Percentiles rank a stretch among this genome's conserved stretches.
These are phyloP conservation scores for Otolemur crassicaudatus DNA, from an alignment of 2,797 vertebrate species.

Conservation along the genomic window DNA sequence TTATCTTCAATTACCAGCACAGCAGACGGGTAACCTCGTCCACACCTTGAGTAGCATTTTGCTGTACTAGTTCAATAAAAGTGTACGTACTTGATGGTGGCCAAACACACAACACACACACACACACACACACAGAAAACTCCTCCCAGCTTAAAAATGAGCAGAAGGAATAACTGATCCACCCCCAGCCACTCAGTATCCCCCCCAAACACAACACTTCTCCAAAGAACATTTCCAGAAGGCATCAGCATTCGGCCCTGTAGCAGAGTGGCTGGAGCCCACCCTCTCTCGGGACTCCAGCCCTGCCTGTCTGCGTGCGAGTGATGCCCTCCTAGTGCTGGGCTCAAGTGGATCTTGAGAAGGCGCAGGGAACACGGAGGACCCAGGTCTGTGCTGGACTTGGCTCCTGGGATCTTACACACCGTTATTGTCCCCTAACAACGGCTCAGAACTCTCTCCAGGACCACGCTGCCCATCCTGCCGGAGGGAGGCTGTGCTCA, in stretches of 20 bases:
- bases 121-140: background rate
- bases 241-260: background rate
- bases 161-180: background rate
- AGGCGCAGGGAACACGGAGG: too few species aligned
- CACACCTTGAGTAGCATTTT: background rate
- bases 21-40: background rate
- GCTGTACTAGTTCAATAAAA: background rate
- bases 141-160: background rate
- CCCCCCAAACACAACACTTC: background rate
- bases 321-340: background rate
- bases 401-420: background rate
- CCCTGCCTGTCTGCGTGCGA: too few species aligned
- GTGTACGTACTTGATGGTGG: background rate
- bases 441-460: background rate
- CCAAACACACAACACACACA: background rate
- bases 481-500: background rate
- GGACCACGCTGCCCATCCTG: fast-evolving
- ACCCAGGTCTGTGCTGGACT: background rate
- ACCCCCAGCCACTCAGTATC: background rate
- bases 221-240: background rate
- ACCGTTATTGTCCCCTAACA: background rate
- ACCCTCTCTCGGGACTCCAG: background rate
- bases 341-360: background rate
- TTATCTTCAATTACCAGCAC: background rate
- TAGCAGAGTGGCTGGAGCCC: background rate